Percentiles rank a stretch among this genome's conserved stretches.
These are phyloP conservation scores for Sialia sialis DNA, from an alignment of 2,113 vertebrate species.

Conservation along the genomic window DNA sequence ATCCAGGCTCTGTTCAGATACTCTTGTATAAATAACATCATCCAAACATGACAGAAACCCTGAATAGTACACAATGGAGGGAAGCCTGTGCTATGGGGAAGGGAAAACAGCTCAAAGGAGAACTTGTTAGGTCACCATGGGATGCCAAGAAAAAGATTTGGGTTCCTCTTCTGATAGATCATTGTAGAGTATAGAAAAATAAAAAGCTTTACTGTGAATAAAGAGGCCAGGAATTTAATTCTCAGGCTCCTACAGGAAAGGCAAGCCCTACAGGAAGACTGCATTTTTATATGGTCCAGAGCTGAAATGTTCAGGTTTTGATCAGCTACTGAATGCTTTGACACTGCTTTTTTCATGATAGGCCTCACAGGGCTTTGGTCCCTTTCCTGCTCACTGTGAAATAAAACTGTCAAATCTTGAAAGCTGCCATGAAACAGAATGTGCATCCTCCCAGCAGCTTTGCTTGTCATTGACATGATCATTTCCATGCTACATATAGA, in stretches of 20 bases:
- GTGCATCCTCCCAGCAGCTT: not conserved
- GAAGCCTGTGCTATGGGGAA: not conserved
- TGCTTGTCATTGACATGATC: not conserved
- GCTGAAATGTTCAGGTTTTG: not conserved
- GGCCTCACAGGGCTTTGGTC: not conserved
- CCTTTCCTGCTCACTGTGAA: not conserved
- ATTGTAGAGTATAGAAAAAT: not conserved
- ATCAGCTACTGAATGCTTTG: not conserved
- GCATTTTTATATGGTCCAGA: not conserved
- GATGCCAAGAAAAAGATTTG: not conserved
- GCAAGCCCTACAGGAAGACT: not conserved
- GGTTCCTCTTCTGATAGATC: not conserved
- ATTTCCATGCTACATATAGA: not conserved
- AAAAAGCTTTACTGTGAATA: not conserved
- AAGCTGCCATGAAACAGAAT: not conserved
- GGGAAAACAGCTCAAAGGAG: not conserved
- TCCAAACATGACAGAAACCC: not conserved
- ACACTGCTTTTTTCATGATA: not conserved
- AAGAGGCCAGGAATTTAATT: not conserved
- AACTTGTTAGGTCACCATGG: not conserved
- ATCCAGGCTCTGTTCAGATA: not conserved
- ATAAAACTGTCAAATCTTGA: not conserved
- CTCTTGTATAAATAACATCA: not conserved
- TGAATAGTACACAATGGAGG: not conserved
- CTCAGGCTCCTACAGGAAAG: not conserved